Percentiles rank a stretch among this genome's conserved stretches.
Evolutionary conservation across 2,888 invertebrate species (phyloP).

Genomic region (Philopedon plagiatum): DNA sequence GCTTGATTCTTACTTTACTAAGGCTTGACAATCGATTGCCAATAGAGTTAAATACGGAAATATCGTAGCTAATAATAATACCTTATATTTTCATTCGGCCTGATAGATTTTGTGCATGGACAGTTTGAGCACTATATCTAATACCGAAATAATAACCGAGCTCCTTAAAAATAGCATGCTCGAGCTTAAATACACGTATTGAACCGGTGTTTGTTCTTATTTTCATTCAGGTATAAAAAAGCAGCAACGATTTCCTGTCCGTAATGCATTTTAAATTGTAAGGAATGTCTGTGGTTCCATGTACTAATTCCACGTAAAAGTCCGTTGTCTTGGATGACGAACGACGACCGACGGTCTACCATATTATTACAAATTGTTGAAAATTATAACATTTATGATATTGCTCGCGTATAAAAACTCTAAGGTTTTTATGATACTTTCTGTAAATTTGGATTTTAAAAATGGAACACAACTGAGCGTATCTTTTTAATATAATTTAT

Average conservation of each 20-base stretch:
- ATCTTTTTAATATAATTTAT: no score
- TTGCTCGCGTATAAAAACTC: not conserved
- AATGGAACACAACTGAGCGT: no score
- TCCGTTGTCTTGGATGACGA: slow-evolving; percentile 36
- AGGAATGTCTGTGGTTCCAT: slow-evolving; percentile 57
- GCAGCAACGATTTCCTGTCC: slow-evolving; percentile 60
- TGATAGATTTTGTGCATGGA: slow-evolving; percentile 4
- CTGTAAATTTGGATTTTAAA: not conserved
- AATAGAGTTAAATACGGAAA: no score
- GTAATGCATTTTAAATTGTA: slow-evolving; percentile 64
- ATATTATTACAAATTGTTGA: slow-evolving; percentile 25
- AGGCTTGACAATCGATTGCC: no score
- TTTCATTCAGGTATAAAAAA: slow-evolving; percentile 61
- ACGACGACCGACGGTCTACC: slow-evolving; percentile 21
- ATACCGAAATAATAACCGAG: slow-evolving; percentile 49
- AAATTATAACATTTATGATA: slow-evolving; percentile 18
- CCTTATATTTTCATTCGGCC: not conserved
- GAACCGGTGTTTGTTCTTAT: slow-evolving; percentile 50
- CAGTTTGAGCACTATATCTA: slow-evolving; percentile 19
- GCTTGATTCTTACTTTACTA: no score
- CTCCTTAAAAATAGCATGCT: slow-evolving; percentile 42
- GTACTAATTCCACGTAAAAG: slow-evolving; percentile 53
- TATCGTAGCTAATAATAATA: no score
- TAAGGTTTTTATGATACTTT: not conserved
- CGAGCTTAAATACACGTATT: slow-evolving; percentile 37